Conservation (phyloP, 2,113 vertebrate genomes). For the Takifugu bimaculatus region DNA sequence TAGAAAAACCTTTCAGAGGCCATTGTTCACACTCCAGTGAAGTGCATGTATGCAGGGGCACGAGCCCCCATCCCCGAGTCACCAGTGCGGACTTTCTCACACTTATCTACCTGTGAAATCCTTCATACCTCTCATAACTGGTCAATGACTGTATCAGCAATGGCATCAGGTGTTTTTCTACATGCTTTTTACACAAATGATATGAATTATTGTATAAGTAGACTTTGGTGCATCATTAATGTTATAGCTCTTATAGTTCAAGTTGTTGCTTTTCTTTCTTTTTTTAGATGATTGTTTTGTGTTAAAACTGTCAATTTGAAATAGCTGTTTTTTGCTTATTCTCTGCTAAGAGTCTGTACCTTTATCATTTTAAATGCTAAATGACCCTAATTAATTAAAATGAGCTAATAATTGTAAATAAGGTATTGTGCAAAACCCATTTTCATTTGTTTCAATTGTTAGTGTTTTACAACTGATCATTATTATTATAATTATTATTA, state of each 20-base stretch:
- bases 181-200: slow-evolving; percentile 99
- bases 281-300: slow-evolving; percentile 94
- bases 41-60: slow-evolving; percentile 95
- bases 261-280: slow-evolving; percentile 73
- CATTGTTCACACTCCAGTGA: slow-evolving; percentile 98
- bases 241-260: slow-evolving; percentile 88
- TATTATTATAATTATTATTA: slow-evolving; percentile 81
- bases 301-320: slow-evolving; percentile 98
- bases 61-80: slow-evolving; percentile 84
- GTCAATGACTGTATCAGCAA: slow-evolving; percentile 99
- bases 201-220: slow-evolving; percentile 98
- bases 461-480: slow-evolving; percentile 86
- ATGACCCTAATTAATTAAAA: slow-evolving; percentile 93
- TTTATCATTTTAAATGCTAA: slow-evolving; percentile 86
- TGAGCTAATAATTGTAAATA: slow-evolving; percentile 97
- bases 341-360: slow-evolving; percentile 98
- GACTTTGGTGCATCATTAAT: slow-evolving; percentile 95
- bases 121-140: slow-evolving; percentile 99
- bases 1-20: slow-evolving; percentile 93
- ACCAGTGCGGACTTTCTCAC: slow-evolving; percentile 95
- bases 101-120: slow-evolving; percentile 99
- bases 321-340: slow-evolving; percentile 97
- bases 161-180: slow-evolving; percentile 99
- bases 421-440: slow-evolving; percentile 91
- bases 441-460: slow-evolving; percentile 97